Evolutionary conservation across 2,797 vertebrate genomes (phyloP).

Genomic region (Syngnathus rostellatus): DNA sequence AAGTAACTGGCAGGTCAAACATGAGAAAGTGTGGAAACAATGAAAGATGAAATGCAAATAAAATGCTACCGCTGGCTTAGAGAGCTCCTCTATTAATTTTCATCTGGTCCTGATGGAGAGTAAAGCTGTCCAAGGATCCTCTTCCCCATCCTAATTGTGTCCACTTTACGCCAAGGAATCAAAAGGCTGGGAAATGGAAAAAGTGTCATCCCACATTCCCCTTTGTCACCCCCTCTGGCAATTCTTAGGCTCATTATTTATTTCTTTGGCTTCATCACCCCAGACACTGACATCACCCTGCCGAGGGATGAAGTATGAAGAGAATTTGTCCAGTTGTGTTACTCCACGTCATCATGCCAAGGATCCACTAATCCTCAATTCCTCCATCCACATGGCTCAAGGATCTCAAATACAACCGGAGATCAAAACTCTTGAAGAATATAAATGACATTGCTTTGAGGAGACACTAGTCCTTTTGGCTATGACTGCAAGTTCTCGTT

Average conservation of each 20-base stretch:
- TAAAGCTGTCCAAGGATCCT: slow-evolving; percentile 67
- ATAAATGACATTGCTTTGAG: slow-evolving; percentile 1
- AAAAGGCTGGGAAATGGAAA: slow-evolving; percentile 26
- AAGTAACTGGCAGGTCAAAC: background rate
- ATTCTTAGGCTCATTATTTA: slow-evolving; percentile 44
- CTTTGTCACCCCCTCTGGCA: slow-evolving; percentile 20
- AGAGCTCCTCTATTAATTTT: slow-evolving; percentile 49
- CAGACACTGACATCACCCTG: slow-evolving; percentile 36
- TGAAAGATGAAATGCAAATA: slow-evolving; percentile 9
- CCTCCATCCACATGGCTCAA: slow-evolving; percentile 17
- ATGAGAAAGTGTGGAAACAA: slow-evolving; percentile 2
- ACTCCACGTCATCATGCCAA: background rate
- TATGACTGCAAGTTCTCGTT: background rate
- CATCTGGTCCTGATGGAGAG: slow-evolving; percentile 66
- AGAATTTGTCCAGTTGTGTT: slow-evolving; percentile 36
- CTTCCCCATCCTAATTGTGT: slow-evolving; percentile 53
- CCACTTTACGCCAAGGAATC: slow-evolving; percentile 23
- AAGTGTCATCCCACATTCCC: slow-evolving; percentile 18
- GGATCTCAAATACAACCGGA: slow-evolving; percentile 24
- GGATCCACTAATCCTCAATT: slow-evolving; percentile 30
- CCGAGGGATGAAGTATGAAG: slow-evolving; percentile 38
- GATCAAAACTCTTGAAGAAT: slow-evolving; percentile 28
- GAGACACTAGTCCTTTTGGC: background rate
- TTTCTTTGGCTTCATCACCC: slow-evolving; percentile 19
- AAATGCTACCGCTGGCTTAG: background rate